A percentile compares a stretch with the other conserved stretches of the same genome.
Conservation (phyloP, 64 coral and sea anemone species). For the Pocillopora verrucosa region DNA sequence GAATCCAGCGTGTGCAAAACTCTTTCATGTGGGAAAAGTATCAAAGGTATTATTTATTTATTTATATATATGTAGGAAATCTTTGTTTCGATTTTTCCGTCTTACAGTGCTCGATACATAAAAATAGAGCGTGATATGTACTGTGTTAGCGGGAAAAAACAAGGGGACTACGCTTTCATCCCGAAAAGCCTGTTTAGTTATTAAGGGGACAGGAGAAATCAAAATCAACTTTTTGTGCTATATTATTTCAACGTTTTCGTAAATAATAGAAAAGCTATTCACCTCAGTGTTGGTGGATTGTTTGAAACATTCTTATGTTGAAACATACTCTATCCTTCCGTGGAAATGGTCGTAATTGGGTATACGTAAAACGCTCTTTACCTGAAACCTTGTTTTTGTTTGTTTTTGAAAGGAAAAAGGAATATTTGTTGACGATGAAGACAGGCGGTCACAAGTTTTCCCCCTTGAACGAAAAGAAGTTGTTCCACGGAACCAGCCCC, state of each 20-base stretch:
- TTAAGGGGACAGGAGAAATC: not conserved
- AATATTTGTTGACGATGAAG: not conserved
- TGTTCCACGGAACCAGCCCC: constrained; percentile 53
- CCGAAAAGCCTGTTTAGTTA: not conserved
- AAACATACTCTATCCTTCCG: no score
- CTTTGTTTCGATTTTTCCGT: not conserved
- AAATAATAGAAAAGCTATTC: no score
- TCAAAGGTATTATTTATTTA: constrained; percentile 35
- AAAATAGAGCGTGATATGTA: not conserved
- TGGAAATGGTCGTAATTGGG: no score
- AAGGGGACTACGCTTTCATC: no score
- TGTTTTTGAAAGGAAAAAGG: not conserved
- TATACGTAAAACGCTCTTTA: no score
- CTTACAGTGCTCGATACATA: not conserved
- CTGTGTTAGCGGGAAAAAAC: not conserved
- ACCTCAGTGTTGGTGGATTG: no score
- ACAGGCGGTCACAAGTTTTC: not conserved
- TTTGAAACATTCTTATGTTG: no score
- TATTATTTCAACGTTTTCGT: no score
- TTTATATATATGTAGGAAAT: not conserved
- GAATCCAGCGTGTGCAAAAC: constrained; percentile 68
- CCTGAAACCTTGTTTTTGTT: not conserved
- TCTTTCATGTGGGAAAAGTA: constrained; percentile 64
- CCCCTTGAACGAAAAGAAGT: not conserved
- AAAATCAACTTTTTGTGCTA: no score